phyloP scores from a whole-genome alignment of 2,888 invertebrate species.

The Ptilodon capucinus region DNA sequence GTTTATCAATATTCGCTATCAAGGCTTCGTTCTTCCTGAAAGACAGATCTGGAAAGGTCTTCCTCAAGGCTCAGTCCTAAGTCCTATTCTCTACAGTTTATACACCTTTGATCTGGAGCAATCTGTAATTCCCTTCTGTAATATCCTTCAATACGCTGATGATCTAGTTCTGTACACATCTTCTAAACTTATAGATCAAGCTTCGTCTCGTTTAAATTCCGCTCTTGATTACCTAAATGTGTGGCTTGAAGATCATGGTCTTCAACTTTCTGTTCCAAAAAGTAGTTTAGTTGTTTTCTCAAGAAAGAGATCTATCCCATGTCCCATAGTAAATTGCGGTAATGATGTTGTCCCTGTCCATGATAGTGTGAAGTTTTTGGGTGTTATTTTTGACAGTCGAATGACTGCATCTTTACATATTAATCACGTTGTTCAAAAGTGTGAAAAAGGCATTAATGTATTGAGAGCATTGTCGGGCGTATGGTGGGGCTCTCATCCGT shows the following conservation, averaged over 20 bases:
- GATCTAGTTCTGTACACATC: slow-evolving; percentile 21
- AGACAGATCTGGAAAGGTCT: slow-evolving; percentile 26
- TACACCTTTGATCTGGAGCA: slow-evolving; percentile 23
- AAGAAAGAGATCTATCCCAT: slow-evolving; percentile 6
- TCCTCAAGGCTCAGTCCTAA: slow-evolving; percentile 28
- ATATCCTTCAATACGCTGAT: slow-evolving; percentile 32
- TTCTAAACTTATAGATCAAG: background rate
- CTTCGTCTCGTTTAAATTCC: background rate
- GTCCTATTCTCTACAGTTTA: slow-evolving; percentile 21
- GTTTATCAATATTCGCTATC: slow-evolving; percentile 6
- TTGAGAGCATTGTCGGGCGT: slow-evolving; percentile 12
- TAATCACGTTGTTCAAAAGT: slow-evolving; percentile 11
- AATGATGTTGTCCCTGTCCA: background rate
- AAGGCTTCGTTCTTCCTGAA: background rate
- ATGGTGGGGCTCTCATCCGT: slow-evolving; percentile 16
- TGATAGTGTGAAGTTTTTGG: slow-evolving; percentile 19
- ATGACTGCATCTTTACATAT: slow-evolving; percentile 10
- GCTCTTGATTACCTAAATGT: slow-evolving; percentile 4
- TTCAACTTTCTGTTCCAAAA: slow-evolving; percentile 15
- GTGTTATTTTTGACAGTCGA: slow-evolving; percentile 15
- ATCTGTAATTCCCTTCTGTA: slow-evolving; percentile 4
- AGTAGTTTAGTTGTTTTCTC: slow-evolving; percentile 17
- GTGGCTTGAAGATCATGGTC: slow-evolving; percentile 9
- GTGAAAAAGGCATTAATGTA: slow-evolving; percentile 19
- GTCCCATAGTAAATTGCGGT: background rate